Base-by-base conservation (phyloP, 2,888 invertebrate species). In the Oscheius sp. region DNA sequence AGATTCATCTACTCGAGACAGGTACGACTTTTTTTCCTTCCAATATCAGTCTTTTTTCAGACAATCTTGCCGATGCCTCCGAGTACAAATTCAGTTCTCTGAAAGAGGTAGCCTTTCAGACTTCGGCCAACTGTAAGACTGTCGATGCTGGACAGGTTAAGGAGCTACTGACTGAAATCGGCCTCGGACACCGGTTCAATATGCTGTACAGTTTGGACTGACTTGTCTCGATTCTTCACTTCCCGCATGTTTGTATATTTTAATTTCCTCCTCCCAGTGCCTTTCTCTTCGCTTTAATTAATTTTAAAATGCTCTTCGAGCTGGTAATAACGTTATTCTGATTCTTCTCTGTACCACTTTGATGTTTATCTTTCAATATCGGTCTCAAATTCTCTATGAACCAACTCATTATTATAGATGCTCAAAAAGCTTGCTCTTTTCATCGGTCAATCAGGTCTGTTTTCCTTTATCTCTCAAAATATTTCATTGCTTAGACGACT, bases 71-170 rank as follows among this genome's bases (percentile, higher is more conserved):
- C 21, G 37, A n/a, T 3, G 37, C 51, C 10, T 42, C 42, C 4
- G 57, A 73, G 1, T 13, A 50, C 11, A 73, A 73, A 33, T 51
- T 73, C 42, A 10, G 9, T 1, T 10, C 55, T 7, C 63, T 73
- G 21, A 32, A 33, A 13, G 72, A 60, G 33, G 50, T 72, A 1
- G 32, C 37, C 21, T 13, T 62, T 5, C 33, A 47, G 1, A 42
- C 13, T 5, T 13, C 60, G 29, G 62, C 21, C 29, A 62, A 48
- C 37, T 42, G 29, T 60, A 72, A 72, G 47, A 35, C 35, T 21
- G 59, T 51, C 7, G 33, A 59, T 60, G 58, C 60, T 11, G 51
- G 72, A n/a, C 29, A 42, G 29, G 37, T 72, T 1, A 72, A 72
- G 50, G 32, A 13, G 7, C 7, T 63, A 7, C 47, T 73, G 29